Percentiles rank a stretch among this genome's conserved stretches.
Conservation (phyloP, 2,113 vertebrate genomes). For the Lophura nycthemera region DNA sequence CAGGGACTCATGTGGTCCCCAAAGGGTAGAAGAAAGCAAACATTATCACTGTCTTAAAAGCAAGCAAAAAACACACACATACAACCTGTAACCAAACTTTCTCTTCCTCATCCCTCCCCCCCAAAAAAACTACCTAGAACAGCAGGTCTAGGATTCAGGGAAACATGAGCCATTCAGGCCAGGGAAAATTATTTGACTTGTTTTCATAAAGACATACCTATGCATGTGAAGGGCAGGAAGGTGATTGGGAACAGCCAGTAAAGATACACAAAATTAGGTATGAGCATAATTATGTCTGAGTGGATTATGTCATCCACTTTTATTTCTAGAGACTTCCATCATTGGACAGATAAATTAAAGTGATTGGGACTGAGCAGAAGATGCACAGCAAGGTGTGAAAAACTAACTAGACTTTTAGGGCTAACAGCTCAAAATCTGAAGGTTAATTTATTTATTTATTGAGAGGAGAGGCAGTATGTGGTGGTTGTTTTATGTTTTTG, state of each 20-base stretch:
- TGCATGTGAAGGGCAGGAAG: neutral
- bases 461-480: too few species aligned
- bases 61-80: neutral
- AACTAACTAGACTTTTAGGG: neutral
- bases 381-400: neutral
- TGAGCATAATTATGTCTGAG: neutral
- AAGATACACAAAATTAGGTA: neutral
- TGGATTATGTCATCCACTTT: neutral
- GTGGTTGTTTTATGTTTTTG: too few species aligned
- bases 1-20: neutral
- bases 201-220: neutral
- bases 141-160: neutral
- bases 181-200: neutral
- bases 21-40: neutral
- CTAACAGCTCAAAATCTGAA: neutral
- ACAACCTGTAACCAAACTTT: neutral
- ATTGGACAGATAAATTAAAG: neutral
- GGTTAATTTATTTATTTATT: too few species aligned
- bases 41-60: neutral
- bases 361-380: neutral
- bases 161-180: neutral
- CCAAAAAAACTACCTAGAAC: neutral
- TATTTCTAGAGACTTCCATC: neutral
- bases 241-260: neutral
- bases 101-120: neutral